Evolutionary conservation across 2,888 invertebrate species (phyloP), one percentile per base, ranked within the genome.

Genomic region (Sturmia bella): DNA sequence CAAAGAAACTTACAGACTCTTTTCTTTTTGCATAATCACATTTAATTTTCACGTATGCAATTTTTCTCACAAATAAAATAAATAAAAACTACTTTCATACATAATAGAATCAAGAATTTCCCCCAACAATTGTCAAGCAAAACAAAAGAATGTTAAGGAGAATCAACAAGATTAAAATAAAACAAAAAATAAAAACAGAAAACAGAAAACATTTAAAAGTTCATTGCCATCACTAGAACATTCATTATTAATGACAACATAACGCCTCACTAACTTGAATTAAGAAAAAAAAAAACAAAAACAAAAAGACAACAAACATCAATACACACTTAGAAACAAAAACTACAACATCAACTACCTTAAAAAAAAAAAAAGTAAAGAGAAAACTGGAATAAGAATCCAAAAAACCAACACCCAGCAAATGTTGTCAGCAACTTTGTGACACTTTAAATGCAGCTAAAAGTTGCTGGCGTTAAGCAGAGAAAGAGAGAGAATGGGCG

Each of bases 201-300:
- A 15, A 41, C n/a, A 63, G 76, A 76, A 79, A 80, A 87, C 89
- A 86, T 89, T 89, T 89, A 89, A 90, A 90, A 90, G 90, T 90
- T 90, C 90, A 89, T 90, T 90, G 90, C 89, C 90, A 88, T 87
- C 88, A 63, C 32, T 73, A 56, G 70, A 86, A 87, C 88, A 89
- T 89, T 88, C 88, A 89, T 89, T 89, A 89, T 89, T 88, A 88
- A 89, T 88, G 89, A 87, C 89, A 88, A 82, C 78, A 78, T 78
- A 82, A 82, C 78, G 82, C 82, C 82, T 78, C 70, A 75, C 78
- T 78, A 70, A 78, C 64, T 74, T 82, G 59, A 74, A 81, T 80
- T 74, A 68, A 82, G n/a, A 59, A 68, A 74, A 39, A 15, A 59
- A 43, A 52, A 45, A 61, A 37, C 57, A 15, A 37, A 15, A 37